Evolutionary conservation across 1,140 invertebrate species (phyloP), one percentile per base, ranked within the genome.

Genomic region (Drosophila tani): DNA sequence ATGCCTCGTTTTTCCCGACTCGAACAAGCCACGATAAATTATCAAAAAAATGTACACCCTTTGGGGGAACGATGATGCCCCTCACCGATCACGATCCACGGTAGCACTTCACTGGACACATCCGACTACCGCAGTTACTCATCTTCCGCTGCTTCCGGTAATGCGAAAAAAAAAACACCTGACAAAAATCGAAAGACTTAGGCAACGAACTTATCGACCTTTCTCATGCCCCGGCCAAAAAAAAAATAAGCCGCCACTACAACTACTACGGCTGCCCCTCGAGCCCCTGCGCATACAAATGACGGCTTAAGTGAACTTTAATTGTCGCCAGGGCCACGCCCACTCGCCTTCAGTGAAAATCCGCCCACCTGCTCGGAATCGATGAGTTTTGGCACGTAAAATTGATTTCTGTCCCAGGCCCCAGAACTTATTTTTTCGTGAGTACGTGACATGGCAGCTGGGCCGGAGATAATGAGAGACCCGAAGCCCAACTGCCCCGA

Each of bases 151-250:
- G 79, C 81, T 90, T 88, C 85, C 84, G 84, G 81, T 53, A 69
- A 70, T 66, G 77, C 66, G 63, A 67, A 63, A n/a, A 45, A 45
- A 17, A 32, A 41, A 71, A 51, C 57, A 57, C 49, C 56, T 59
- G 43, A 58, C 53, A 17, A 53, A 62, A 79, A 81, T 75, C 85
- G 74, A 88, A 88, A 85, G 85, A 88, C 79, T 88, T 90, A 81
- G 64, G 79, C 81, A 90, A 74, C 85, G 65, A 88, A 88, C 85
- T 90, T 21, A 58, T 53, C 71, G 81, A 84, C 84, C 81, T 87
- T 70, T 88, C 65, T 51, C 67, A 60, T 51, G 65, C 63, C 19
- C 38, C 41, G 21, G 19, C 24, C 32, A 51, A 41, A 35, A 29
- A 56, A 56, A 57, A 46, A 24, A 24, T 17, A 40, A 45, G 17